A percentile compares a stretch with the other conserved stretches of the same genome.
Conservation (phyloP, 2,113 vertebrate species). For the Eulemur rufifrons region DNA sequence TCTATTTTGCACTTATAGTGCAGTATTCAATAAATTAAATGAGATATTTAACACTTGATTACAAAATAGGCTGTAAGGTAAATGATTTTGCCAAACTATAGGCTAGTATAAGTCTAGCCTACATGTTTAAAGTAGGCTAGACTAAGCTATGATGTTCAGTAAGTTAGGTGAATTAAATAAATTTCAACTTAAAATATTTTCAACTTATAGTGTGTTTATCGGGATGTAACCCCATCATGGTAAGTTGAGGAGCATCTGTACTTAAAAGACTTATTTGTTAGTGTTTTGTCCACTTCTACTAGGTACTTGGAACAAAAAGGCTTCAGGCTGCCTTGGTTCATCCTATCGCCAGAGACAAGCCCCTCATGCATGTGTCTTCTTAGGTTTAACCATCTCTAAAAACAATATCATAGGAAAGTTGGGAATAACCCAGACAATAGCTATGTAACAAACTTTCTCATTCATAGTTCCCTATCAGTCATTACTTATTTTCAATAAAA, state of each 20-base stretch:
- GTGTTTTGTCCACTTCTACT: background rate
- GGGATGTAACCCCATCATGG: too few relatives aligned
- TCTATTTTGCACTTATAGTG: too few relatives aligned
- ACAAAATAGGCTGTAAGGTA: too few relatives aligned
- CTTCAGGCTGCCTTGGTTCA: background rate
- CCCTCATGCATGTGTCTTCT: background rate
- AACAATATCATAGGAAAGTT: background rate
- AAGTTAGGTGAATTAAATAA: too few relatives aligned
- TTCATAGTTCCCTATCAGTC: background rate
- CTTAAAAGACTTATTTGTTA: background rate
- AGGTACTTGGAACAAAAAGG: background rate
- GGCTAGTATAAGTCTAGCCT: too few relatives aligned
- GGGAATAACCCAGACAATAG: background rate
- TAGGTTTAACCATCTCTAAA: background rate
- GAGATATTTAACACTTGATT: too few relatives aligned
- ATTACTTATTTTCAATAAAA: background rate
- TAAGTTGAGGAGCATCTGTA: background rate
- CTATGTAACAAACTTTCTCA: background rate
- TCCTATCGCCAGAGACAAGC: background rate
- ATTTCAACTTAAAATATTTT: too few relatives aligned
- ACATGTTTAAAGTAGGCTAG: too few relatives aligned
- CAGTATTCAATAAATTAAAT: too few relatives aligned
- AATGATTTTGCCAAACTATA: too few relatives aligned
- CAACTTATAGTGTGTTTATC: too few relatives aligned
- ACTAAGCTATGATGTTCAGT: too few relatives aligned